A percentile compares a stretch with the other conserved stretches of the same genome.
These are phyloP conservation scores for Calypte anna DNA, from an alignment of 2,113 vertebrate species.

Conservation along the genomic window DNA sequence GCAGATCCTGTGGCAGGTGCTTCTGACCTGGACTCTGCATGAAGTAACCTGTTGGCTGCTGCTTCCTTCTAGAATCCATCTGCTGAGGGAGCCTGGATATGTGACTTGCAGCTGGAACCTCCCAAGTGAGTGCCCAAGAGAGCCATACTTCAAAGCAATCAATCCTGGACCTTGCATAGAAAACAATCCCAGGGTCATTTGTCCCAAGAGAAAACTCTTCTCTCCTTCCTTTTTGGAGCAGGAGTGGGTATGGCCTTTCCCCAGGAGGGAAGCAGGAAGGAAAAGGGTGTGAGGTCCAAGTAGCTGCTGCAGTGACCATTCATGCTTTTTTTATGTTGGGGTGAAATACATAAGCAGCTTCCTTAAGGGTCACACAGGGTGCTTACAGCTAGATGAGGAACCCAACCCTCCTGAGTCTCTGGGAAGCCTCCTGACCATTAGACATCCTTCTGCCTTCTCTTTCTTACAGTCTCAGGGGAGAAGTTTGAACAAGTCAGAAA, in stretches of 20 bases:
- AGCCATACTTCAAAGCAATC: accelerated
- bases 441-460: background rate
- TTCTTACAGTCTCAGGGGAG: background rate
- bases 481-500: background rate
- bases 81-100: background rate
- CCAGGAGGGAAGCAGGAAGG: background rate
- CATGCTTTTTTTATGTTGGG: background rate
- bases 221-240: background rate
- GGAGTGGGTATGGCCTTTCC: background rate
- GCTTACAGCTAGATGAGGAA: background rate
- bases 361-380: background rate
- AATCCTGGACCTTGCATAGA: background rate
- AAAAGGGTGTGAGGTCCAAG: background rate
- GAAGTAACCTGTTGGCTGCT: background rate
- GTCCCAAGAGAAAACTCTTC: background rate
- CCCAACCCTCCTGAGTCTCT: background rate
- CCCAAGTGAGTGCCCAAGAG: too few species aligned
- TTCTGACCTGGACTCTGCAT: background rate
- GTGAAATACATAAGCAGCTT: background rate
- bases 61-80: background rate
- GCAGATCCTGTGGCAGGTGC: background rate
- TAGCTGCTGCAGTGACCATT: background rate
- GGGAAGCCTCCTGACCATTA: background rate
- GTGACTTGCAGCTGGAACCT: background rate
- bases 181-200: background rate